Conservation (phyloP, 1,140 invertebrate species). For the Pissodes strobi region DNA sequence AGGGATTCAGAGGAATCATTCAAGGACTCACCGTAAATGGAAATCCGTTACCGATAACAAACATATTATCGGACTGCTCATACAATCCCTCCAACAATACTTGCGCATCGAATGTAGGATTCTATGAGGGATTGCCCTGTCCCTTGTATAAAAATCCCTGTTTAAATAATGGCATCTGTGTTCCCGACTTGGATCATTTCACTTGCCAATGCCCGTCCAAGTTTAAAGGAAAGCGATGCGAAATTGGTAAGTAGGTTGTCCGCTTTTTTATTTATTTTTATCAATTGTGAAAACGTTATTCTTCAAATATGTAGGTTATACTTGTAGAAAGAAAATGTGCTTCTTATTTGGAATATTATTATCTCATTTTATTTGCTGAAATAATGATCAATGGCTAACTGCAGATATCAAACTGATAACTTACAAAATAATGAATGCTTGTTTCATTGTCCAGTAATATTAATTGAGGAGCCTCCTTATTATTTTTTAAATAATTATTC, state of each 20-base stretch:
- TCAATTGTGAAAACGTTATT: background rate
- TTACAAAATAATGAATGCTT: too few species aligned
- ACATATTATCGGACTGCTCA: conserved; percentile 47
- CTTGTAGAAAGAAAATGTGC: too few species aligned
- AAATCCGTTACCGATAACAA: conserved; percentile 63
- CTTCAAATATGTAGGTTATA: too few species aligned
- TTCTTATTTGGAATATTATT: too few species aligned
- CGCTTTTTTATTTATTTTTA: background rate
- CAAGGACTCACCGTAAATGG: conserved; percentile 85
- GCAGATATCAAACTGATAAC: too few species aligned
- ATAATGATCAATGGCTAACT: too few species aligned
- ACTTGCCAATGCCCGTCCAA: conserved; percentile 71
- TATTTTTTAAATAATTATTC: too few species aligned
- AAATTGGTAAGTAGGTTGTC: conserved; percentile 75
- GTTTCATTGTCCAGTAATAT: too few species aligned
- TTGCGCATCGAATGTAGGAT: conserved; percentile 51
- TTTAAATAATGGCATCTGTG: conserved; percentile 75
- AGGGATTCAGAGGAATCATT: conserved; percentile 80
- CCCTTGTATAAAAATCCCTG: conserved; percentile 67
- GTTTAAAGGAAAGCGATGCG: conserved; percentile 73
- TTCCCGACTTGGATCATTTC: conserved; percentile 72
- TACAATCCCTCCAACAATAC: conserved; percentile 42
- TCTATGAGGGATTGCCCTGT: conserved; percentile 74
- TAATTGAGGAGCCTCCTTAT: too few species aligned
- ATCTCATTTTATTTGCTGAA: conserved; percentile 5